These are phyloP conservation scores for Corythaeola cristata DNA, from an alignment of 2,113 vertebrate species.

Conservation along the genomic window DNA sequence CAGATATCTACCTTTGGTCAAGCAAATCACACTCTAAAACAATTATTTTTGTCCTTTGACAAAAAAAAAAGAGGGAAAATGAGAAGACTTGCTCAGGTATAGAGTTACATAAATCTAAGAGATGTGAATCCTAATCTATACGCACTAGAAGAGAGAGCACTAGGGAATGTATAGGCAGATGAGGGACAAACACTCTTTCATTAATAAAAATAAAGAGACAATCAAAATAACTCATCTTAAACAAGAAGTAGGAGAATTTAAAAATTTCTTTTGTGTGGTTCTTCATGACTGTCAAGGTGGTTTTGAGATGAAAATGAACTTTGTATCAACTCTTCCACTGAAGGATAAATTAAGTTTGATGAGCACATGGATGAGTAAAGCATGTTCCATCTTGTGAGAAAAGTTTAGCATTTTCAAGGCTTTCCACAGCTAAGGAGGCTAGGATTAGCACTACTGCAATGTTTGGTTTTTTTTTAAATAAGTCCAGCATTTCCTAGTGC, in stretches of 20 bases:
- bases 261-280: background rate
- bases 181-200: background rate
- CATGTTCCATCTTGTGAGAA: conserved; percentile 21
- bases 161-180: background rate
- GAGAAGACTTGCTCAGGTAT: background rate
- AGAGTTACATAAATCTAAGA: background rate
- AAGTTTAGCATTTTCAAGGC: conserved; percentile 21
- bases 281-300: background rate
- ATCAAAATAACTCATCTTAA: background rate
- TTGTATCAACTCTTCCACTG: conserved; percentile 13
- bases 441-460: conserved; percentile 34
- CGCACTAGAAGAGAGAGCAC: background rate
- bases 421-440: conserved; percentile 2
- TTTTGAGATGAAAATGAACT: conserved; percentile 28
- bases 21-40: background rate
- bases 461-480: background rate
- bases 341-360: conserved; percentile 49
- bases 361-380: conserved; percentile 29
- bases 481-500: conserved; percentile 27
- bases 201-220: background rate
- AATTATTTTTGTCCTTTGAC: background rate
- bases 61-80: background rate
- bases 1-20: background rate
- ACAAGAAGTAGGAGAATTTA: background rate
- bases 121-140: background rate